Conservation (phyloP, 2,888 invertebrate genomes). For the Linnaemya vulpina region DNA sequence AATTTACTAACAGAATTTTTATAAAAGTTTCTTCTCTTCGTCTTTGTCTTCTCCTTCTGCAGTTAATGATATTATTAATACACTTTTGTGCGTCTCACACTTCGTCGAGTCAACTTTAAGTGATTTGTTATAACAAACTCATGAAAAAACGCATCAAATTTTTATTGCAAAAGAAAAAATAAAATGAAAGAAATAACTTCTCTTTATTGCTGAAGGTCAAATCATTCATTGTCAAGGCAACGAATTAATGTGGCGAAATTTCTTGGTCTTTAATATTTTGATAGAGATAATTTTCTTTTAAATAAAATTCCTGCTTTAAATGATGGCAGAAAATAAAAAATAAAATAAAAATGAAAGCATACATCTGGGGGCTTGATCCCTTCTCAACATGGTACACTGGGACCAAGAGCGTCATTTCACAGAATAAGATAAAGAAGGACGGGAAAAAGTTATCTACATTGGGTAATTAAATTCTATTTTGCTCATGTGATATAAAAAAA, state of each 20-base stretch:
- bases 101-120: slow-evolving; percentile 13
- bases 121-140: slow-evolving; percentile 34
- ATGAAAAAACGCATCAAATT: slow-evolving; percentile 19
- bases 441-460: too few relatives aligned
- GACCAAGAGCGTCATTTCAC: too few relatives aligned
- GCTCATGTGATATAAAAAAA: too few relatives aligned
- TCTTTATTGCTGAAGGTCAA: slow-evolving; percentile 24
- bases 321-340: neutral
- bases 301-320: neutral
- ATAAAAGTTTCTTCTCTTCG: neutral
- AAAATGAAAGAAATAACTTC: neutral
- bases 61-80: neutral
- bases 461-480: too few relatives aligned
- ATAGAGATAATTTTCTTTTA: neutral
- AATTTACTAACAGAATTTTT: neutral
- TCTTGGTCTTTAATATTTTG: neutral
- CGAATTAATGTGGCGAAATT: neutral
- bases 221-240: slow-evolving; percentile 4
- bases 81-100: neutral
- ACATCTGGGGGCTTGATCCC: neutral
- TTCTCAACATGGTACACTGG: too few relatives aligned
- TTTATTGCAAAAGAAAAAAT: neutral
- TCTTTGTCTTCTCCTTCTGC: neutral
- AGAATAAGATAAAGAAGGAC: too few relatives aligned
- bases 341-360: neutral